phyloP scores from a whole-genome alignment of 2,113 vertebrate genomes.

The Bostrychus sinensis region DNA sequence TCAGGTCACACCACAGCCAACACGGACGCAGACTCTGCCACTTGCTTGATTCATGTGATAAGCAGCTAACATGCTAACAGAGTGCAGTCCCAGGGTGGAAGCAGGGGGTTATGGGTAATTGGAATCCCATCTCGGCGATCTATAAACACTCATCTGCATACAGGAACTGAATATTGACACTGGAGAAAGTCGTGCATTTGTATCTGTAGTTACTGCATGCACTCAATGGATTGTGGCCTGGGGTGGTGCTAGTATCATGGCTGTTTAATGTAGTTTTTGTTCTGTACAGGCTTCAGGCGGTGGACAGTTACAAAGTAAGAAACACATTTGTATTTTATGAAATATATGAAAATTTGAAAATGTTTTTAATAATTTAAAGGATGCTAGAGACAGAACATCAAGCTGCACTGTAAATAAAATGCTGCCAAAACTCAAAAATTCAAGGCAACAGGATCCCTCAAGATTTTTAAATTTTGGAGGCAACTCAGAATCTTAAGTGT shows the following conservation, averaged over 20 bases:
- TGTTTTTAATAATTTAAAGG: no score
- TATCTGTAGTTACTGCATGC: slow-evolving; percentile 1
- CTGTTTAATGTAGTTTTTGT: not conserved
- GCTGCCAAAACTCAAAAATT: no score
- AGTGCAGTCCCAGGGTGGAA: slow-evolving; percentile 27
- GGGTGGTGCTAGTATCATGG: not conserved
- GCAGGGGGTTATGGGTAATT: slow-evolving; percentile 44
- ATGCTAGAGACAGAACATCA: no score
- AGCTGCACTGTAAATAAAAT: no score
- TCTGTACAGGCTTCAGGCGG: no score
- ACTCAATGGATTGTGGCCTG: not conserved
- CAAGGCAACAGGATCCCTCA: no score
- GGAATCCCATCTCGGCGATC: slow-evolving; percentile 9
- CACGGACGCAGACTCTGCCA: slow-evolving; percentile 38
- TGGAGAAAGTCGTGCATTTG: slow-evolving; percentile 12
- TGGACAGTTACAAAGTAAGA: no score
- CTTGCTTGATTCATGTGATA: slow-evolving; percentile 51
- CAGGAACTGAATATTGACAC: slow-evolving; percentile 14
- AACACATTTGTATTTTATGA: no score
- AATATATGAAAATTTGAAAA: no score
- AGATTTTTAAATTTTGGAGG: no score
- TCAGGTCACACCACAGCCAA: slow-evolving; percentile 32
- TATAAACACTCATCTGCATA: slow-evolving; percentile 29
- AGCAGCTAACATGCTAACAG: slow-evolving; percentile 46
- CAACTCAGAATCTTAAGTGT: no score